Base-by-base conservation (phyloP, 2,888 invertebrate genomes). In the Pantelozetes paolii region DNA sequence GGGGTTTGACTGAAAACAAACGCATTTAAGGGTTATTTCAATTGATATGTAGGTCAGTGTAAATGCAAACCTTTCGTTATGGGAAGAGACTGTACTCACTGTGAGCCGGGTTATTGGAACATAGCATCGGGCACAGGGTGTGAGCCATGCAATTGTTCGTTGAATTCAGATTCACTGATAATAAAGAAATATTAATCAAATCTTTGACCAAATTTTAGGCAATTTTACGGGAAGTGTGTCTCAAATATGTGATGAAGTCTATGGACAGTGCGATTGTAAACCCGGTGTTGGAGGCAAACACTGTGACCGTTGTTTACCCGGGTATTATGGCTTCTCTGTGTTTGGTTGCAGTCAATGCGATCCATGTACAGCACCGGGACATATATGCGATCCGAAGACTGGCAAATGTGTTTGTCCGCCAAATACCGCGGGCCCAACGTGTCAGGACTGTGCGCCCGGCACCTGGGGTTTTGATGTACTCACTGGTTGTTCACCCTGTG, bases 331-430 rank as follows among this genome's bases (percentile, higher is more conserved):
- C n/a, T 85, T 85, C 80, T 81, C 83, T 9, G 71, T 77, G 2
- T 78, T 80, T 30, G 85, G 85, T 18, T 85, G 85, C 79, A 79
- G 80, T 78, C 90, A 85, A 50, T 94, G 94, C 80, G 90, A 91
- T 18, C 83, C 85, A 0, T 94, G 94, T 81, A 86, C 88, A 74
- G 86, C 87, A 73, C 88, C 89, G 32, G 94, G 93, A 8, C 92
- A 94, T 81, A 88, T 94, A 73, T 99, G 98, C 81, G 92, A 97
- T 80, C 88, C 90, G 0, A 86, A 88, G 77, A 92, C 89, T 71
- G 98, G 98, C 0, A 88, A 91, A 75, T 99, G 99, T 83, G 89
- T 92, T 75, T 98, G 97, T 80, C 96, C 97, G 5, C 88, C 88
- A 0, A 86, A 90, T 74, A 92, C 94, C 20, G 88, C 89, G 76